Percentiles rank a stretch among this genome's conserved stretches.
Evolutionary conservation across 2,113 vertebrate species (phyloP).

Genomic region (Nipponia nippon): DNA sequence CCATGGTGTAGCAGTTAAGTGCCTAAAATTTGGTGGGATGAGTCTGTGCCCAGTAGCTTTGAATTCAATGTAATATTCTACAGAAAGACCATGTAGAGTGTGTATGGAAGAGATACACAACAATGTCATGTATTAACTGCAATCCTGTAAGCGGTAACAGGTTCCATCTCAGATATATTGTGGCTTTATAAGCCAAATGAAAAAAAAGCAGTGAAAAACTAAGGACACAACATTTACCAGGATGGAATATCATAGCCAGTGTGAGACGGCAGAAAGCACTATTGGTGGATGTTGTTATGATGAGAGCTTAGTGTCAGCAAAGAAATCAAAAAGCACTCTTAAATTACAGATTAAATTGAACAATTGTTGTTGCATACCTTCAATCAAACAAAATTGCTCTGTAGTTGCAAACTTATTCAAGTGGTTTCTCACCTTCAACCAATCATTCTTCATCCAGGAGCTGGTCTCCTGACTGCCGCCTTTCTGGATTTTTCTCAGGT

Average conservation of each 20-base stretch:
- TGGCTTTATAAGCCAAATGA: neutral
- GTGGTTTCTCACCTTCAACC: neutral
- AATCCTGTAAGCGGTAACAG: neutral
- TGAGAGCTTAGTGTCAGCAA: neutral
- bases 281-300: neutral
- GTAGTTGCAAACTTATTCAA: neutral
- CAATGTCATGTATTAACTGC: neutral
- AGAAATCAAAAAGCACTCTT: neutral
- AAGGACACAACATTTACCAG: neutral
- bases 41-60: neutral
- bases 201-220: neutral
- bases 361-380: neutral
- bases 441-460: neutral
- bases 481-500: neutral
- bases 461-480: neutral
- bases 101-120: neutral
- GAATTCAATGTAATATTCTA: neutral
- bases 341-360: neutral
- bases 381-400: neutral
- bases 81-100: neutral
- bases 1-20: neutral
- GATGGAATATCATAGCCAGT: neutral
- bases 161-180: neutral
- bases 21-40: neutral
- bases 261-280: neutral